A percentile compares a stretch with the other conserved stretches of the same genome.
phyloP scores from a whole-genome alignment of 2,113 vertebrate genomes.

The Dolichotis patagonum region DNA sequence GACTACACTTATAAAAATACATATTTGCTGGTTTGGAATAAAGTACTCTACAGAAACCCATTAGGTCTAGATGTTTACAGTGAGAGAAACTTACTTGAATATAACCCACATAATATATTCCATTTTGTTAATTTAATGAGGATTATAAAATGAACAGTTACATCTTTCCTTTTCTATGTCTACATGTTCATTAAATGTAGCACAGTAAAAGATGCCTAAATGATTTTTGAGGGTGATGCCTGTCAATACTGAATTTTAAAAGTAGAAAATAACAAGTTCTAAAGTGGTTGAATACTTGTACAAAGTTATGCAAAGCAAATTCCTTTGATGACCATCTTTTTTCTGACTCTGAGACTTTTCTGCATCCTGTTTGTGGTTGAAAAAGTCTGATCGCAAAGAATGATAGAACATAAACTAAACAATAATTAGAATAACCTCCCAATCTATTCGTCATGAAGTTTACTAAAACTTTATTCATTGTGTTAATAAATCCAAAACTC shows the following conservation, averaged over 20 bases:
- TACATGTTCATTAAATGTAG: neutral
- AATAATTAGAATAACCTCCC: conserved; percentile 44
- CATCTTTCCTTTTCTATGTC: neutral
- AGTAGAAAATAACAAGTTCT: conserved; percentile 27
- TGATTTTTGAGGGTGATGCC: neutral
- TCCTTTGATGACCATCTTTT: conserved; percentile 23
- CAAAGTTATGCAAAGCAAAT: neutral
- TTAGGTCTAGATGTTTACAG: neutral
- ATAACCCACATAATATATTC: neutral
- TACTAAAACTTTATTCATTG: conserved; percentile 51
- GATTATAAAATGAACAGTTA: neutral
- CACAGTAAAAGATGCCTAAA: neutral
- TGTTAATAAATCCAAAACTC: conserved; percentile 48
- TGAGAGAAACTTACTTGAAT: conserved; percentile 36
- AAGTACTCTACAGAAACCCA: neutral
- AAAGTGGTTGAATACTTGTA: conserved; percentile 3
- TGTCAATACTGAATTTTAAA: conserved; percentile 29
- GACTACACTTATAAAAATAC: neutral
- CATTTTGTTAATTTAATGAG: neutral
- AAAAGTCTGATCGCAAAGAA: conserved; percentile 69
- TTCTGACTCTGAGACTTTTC: conserved; percentile 53
- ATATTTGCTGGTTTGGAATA: neutral
- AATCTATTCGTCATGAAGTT: conserved; percentile 50
- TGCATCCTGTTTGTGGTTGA: conserved; percentile 70
- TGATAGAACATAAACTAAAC: conserved; percentile 46